phyloP scores from a whole-genome alignment of 2,113 vertebrate species.

The Struthidea cinerea region DNA sequence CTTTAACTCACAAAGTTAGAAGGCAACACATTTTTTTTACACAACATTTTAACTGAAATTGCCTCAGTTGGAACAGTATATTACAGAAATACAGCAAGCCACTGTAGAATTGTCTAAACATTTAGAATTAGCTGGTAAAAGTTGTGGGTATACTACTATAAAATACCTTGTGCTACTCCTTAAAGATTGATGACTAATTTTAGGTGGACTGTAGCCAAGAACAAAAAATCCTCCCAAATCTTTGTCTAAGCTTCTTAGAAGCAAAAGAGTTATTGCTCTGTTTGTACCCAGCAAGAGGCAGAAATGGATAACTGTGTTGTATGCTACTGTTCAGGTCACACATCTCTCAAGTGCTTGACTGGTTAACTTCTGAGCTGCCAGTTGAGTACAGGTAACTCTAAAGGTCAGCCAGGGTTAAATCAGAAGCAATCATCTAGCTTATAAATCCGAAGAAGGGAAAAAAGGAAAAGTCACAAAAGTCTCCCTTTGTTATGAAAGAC shows the following conservation, averaged over 20 bases:
- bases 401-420: neutral
- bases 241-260: neutral
- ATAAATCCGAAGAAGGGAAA: neutral
- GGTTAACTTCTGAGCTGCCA: neutral
- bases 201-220: neutral
- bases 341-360: neutral
- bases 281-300: neutral
- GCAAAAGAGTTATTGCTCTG: neutral
- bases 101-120: neutral
- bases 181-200: neutral
- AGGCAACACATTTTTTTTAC: neutral
- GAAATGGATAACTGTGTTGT: neutral
- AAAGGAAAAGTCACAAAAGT: neutral
- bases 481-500: neutral
- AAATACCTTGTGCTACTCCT: neutral
- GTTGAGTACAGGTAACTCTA: neutral
- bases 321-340: neutral
- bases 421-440: neutral
- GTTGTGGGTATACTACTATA: neutral
- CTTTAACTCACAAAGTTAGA: neutral
- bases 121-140: neutral
- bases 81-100: neutral
- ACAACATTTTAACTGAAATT: neutral
- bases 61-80: neutral
- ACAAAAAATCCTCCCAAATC: neutral